A percentile compares a stretch with the other conserved stretches of the same genome.
Conservation (phyloP, 1,140 invertebrate genomes). For the Brachionus sp. region DNA sequence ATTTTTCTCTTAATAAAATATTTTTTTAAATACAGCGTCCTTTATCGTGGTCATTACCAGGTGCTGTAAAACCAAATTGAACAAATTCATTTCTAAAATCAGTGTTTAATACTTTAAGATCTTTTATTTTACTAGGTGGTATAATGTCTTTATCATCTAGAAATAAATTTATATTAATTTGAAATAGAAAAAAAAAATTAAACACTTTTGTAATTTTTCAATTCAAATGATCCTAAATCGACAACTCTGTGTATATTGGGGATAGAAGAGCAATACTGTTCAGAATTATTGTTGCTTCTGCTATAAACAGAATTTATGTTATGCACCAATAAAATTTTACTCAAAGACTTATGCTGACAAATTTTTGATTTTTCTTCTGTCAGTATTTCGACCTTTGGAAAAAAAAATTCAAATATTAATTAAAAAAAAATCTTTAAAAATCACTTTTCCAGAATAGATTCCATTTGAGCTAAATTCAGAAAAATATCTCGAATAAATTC, state of each 20-base stretch:
- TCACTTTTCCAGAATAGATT: constrained; percentile 7
- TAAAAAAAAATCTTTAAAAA: not conserved
- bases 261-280: not conserved
- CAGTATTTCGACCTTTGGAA: not conserved
- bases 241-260: not conserved
- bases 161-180: not conserved
- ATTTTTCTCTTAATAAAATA: not conserved
- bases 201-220: not conserved
- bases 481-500: constrained; percentile 43
- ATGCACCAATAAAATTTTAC: not conserved
- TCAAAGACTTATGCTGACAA: not conserved
- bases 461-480: constrained; percentile 26
- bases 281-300: not conserved
- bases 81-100: not conserved
- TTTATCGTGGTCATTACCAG: not conserved
- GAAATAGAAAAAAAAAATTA: not conserved
- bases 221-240: not conserved
- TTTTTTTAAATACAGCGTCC: not conserved
- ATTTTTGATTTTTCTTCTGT: not conserved
- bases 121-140: constrained; percentile 9
- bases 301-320: not conserved
- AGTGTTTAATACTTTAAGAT: not conserved
- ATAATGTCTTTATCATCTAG: not conserved
- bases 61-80: constrained; percentile 18
- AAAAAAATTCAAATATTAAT: not conserved